Evolutionary conservation across 2,888 invertebrate genomes (phyloP), one percentile per base, ranked within the genome.

Genomic region (Alentia gelatinosa): DNA sequence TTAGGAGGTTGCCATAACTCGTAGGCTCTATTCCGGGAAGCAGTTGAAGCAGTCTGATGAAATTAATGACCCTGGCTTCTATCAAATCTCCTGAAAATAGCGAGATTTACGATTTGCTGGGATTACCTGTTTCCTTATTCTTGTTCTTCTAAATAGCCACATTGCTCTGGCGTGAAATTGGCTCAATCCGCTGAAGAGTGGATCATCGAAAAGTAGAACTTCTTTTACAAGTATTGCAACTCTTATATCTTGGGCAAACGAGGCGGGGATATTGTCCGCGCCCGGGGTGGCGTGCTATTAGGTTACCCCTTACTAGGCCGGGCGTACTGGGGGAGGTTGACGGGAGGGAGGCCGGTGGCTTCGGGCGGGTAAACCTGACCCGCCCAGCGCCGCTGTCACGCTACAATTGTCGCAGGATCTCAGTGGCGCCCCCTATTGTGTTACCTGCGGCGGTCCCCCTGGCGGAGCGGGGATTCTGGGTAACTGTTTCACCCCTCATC

Each of bases 31-130:
- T 68, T 68, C 68, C 30, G 15, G n/a, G 0, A 68, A 15, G 26
- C 33, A 30, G 33, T 12, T 30, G 30, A 68, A 68, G 33, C 68
- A 15, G 30, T 26, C 3, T 30, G 26, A 4, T n/a, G 33, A 30
- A 68, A 68, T 68, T 68, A 68, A 68, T 68, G 30, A 68, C 68
- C 68, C n/a, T n/a, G n/a, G n/a, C n/a, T 56, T 56, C 56, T 56
- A n/a, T 56, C 23, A 56, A 56, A 56, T 56, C n/a, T n/a, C n/a
- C n/a, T n/a, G n/a, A n/a, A n/a, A n/a, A n/a, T n/a, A n/a, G n/a
- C n/a, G n/a, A n/a, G n/a, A n/a, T n/a, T n/a, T n/a, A n/a, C n/a
- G n/a, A n/a, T n/a, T n/a, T n/a, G n/a, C n/a, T n/a, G n/a, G n/a
- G n/a, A n/a, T n/a, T n/a, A n/a, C n/a, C n/a, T n/a, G n/a, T n/a